These are phyloP conservation scores for silkworm (Bombyx mori) DNA, from an alignment of 1,140 invertebrate species.

Conservation along the genomic window ASM3026992v2 NC_085124.1:9573501-9574000, in stretches of 20 bases:
- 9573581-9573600: no score
- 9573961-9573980: no score
- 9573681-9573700: conserved; percentile 97
- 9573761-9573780: background rate
- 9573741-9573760: conserved; percentile 92
- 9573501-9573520: no score
- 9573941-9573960: conserved; percentile 7
- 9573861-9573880: conserved; percentile 95
- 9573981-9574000: no score
- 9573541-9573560: no score
- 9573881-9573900: conserved; percentile 98
- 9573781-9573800: background rate
- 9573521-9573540: no score
- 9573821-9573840: conserved; percentile 82
- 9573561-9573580: no score
- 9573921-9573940: conserved; percentile 97
- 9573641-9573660: conserved; percentile 99
- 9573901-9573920: conserved; percentile 97
- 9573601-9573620: background rate
- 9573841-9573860: conserved; percentile 98
- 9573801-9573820: background rate
- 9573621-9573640: conserved; percentile 90
- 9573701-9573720: conserved; percentile 98
- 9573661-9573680: conserved; percentile 96
- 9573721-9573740: conserved; percentile 98